These are phyloP conservation scores for Ophonus ardosiacus DNA, from an alignment of 2,888 invertebrate genomes.

Conservation along the genomic window DNA sequence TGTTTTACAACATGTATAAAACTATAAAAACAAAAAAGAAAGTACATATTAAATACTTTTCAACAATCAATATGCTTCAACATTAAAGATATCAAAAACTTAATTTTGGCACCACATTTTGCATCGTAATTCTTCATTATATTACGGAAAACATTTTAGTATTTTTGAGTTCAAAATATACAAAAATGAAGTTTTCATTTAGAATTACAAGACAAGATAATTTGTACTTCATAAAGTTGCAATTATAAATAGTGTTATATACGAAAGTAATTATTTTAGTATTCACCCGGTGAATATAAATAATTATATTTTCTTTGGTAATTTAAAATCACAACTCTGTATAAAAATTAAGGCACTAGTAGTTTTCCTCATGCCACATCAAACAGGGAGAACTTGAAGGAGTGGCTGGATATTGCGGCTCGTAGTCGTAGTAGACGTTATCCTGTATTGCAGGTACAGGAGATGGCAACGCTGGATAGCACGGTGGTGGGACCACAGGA, in stretches of 20 bases:
- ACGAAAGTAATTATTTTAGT: background rate
- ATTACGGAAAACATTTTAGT: background rate
- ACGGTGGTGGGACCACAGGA: background rate
- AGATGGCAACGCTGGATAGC: background rate
- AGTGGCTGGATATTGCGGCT: background rate
- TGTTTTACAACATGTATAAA: background rate
- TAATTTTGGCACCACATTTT: background rate
- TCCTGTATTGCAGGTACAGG: background rate
- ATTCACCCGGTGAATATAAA: background rate
- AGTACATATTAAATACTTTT: background rate
- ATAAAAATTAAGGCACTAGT: background rate
- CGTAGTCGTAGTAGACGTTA: background rate
- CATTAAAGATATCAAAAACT: background rate
- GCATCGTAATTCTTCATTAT: background rate
- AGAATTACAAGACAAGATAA: background rate
- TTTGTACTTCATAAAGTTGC: background rate
- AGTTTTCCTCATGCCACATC: background rate
- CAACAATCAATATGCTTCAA: background rate
- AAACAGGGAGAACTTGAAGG: background rate
- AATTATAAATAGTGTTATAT: background rate
- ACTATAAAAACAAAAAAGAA: slow-evolving; percentile 8
- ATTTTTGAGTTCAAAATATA: too few relatives aligned
- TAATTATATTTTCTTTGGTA: background rate
- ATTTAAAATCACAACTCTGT: background rate
- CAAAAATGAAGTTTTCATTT: background rate